A percentile compares a stretch with the other conserved stretches of the same genome.
Evolutionary conservation across 2,888 invertebrate genomes (phyloP).

Genomic region (Sarcophaga rosellei): DNA sequence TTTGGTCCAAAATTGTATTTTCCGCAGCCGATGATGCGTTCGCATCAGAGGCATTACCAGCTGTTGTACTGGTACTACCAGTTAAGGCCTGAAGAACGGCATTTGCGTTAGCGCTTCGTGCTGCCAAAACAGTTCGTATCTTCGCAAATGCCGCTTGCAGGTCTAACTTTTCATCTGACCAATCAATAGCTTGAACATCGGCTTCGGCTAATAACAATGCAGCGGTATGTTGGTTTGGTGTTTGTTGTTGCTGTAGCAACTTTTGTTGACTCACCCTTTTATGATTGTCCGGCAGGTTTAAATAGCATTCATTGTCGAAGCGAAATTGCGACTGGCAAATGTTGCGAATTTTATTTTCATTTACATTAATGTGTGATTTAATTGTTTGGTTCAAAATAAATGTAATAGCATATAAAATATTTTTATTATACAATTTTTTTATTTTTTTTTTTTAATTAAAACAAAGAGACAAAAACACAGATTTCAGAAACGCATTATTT

Average conservation of each 20-base stretch:
- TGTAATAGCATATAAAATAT: too few species aligned
- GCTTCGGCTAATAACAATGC: conserved; percentile 75
- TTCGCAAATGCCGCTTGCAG: conserved; percentile 77
- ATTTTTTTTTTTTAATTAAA: neutral
- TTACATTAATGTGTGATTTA: conserved; percentile 41
- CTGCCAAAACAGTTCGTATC: conserved; percentile 76
- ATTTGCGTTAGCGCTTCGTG: conserved; percentile 75
- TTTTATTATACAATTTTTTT: too few species aligned
- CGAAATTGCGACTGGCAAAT: conserved; percentile 96
- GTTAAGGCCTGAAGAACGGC: conserved; percentile 65
- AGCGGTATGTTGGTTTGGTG: conserved; percentile 55
- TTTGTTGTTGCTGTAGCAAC: conserved; percentile 72
- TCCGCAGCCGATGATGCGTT: conserved; percentile 45
- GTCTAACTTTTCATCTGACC: conserved; percentile 77
- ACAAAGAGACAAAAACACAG: conserved; percentile 41
- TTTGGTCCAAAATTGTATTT: conserved; percentile 38
- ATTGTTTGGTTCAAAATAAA: conserved; percentile 13
- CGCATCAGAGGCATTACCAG: conserved; percentile 79
- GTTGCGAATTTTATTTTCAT: neutral
- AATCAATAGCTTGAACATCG: conserved; percentile 77
- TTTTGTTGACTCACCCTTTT: conserved; percentile 92
- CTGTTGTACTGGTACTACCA: conserved; percentile 32
- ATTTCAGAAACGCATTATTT: conserved; percentile 36
- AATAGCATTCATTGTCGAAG: conserved; percentile 99
- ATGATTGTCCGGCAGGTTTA: conserved; percentile 98